Conservation (phyloP, 2,797 vertebrate genomes). For the Tamandua tetradactyla region DNA sequence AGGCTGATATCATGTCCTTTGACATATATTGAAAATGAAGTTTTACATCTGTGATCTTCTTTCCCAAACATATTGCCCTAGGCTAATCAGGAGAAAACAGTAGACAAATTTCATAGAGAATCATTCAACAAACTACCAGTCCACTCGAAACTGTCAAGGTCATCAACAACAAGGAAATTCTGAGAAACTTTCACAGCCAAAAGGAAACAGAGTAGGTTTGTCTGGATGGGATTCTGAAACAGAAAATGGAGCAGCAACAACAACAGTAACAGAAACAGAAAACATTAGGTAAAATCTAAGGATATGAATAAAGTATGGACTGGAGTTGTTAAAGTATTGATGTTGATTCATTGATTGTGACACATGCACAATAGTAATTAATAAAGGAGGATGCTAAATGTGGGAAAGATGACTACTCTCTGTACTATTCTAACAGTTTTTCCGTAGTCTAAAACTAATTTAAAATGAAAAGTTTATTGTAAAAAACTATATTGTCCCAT, state of each 20-base stretch:
- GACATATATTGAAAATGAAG: background rate
- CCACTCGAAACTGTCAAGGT: background rate
- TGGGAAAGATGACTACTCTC: background rate
- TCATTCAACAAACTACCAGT: background rate
- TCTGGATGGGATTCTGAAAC: background rate
- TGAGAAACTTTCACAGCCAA: background rate
- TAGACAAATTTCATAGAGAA: too few species aligned
- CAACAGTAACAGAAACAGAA: too few species aligned
- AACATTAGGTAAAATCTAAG: background rate
- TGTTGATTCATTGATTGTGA: background rate
- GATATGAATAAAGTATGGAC: background rate
- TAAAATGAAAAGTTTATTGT: background rate
- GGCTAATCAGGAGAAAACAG: background rate
- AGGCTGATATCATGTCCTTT: rapidly evolving
- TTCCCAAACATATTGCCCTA: background rate
- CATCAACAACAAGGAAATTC: too few species aligned
- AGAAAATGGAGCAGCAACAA: background rate
- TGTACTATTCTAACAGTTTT: background rate
- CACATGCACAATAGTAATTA: background rate
- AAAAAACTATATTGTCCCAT: background rate
- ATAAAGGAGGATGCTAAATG: too few species aligned
- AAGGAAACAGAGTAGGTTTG: too few species aligned
- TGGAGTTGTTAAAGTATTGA: background rate
- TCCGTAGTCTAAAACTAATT: background rate
- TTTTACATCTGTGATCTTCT: background rate